Conservation (phyloP, 2,888 invertebrate species). For the Rhimphoctona megacephalus region DNA sequence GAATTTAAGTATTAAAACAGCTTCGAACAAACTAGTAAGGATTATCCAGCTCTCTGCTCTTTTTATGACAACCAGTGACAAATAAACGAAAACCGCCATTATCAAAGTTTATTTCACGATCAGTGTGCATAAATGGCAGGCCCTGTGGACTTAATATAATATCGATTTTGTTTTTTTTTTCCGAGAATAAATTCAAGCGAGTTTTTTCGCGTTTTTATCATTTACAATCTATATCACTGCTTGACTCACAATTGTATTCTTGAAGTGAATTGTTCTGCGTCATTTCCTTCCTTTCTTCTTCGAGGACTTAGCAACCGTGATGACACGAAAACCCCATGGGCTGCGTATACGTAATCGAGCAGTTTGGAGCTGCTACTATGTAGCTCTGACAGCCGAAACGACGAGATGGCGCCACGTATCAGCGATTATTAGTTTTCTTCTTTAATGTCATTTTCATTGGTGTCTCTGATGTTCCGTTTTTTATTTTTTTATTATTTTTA, state of each 20-base stretch:
- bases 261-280: constrained; percentile 78
- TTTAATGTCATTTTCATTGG: neutral
- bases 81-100: constrained; percentile 84
- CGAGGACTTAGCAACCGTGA: constrained; percentile 58
- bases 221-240: constrained; percentile 41
- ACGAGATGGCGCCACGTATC: constrained; percentile 29
- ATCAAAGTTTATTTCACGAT: constrained; percentile 79
- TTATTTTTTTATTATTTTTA: neutral
- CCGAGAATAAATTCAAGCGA: constrained; percentile 1
- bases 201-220: neutral
- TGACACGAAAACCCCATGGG: constrained; percentile 69
- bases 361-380: neutral
- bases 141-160: constrained; percentile 7
- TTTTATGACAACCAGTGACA: constrained; percentile 72
- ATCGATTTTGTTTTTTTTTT: constrained; percentile 15
- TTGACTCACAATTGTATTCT: constrained; percentile 79
- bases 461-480: neutral
- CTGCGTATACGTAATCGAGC: constrained; percentile 45
- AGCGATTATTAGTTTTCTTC: neutral
- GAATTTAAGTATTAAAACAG: constrained; percentile 22
- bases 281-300: constrained; percentile 72
- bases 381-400: neutral
- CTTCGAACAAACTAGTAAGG: constrained; percentile 71
- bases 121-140: constrained; percentile 21
- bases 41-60: constrained; percentile 75